Conservation (phyloP, 2,113 vertebrate species). For the Campylomormyrus numenius region DNA sequence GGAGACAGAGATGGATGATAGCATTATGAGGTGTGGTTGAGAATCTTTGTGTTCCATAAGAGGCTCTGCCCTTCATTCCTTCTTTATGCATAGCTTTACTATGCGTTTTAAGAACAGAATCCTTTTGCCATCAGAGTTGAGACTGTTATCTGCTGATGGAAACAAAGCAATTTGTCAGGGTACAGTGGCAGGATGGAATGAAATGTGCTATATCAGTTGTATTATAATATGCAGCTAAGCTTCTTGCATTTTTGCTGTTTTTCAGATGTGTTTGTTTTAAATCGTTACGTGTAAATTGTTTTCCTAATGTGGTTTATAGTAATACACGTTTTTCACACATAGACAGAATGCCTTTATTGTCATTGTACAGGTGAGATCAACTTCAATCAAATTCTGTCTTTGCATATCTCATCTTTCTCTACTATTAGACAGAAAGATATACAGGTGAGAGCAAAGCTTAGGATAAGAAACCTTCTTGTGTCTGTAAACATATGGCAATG, state of each 20-base stretch:
- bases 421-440: background rate
- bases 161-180: background rate
- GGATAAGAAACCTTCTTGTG: background rate
- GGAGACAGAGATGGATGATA: constrained; percentile 11
- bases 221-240: background rate
- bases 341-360: background rate
- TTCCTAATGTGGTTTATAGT: background rate
- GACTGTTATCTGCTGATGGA: background rate
- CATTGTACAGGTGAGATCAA: background rate
- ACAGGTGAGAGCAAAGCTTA: background rate
- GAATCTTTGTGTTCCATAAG: background rate
- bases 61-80: background rate
- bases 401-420: background rate
- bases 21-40: background rate
- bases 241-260: background rate
- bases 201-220: background rate
- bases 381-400: background rate
- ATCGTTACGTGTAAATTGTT: background rate
- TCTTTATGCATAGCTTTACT: background rate
- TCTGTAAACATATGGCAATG: background rate
- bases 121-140: background rate
- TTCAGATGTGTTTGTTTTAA: background rate
- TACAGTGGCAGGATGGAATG: background rate
- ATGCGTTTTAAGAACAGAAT: background rate
- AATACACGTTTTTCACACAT: background rate